Evolutionary conservation across 2,888 invertebrate species (phyloP).

Genomic region (Polia nebulosa): DNA sequence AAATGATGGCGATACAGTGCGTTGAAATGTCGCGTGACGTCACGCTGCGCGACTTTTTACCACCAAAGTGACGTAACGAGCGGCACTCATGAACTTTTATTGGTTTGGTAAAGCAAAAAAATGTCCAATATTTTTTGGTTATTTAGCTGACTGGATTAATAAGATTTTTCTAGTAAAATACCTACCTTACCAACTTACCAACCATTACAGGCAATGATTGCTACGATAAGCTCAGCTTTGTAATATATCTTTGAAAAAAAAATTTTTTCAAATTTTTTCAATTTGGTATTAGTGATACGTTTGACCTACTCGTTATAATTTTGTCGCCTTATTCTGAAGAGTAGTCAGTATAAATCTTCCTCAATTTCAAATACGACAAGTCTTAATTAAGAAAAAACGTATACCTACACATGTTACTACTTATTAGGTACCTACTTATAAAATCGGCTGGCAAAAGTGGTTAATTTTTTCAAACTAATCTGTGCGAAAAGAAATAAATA

Average conservation of each 20-base stretch:
- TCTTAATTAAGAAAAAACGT: constrained; percentile 13
- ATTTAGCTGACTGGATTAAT: too few relatives aligned
- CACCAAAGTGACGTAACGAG: too few relatives aligned
- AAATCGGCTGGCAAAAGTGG: constrained; percentile 5
- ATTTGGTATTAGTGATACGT: not conserved
- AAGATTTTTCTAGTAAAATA: too few relatives aligned
- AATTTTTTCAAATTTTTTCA: not conserved
- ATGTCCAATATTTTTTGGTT: too few relatives aligned
- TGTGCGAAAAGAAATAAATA: constrained; percentile 9
- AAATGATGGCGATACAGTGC: too few relatives aligned
- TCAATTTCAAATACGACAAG: not conserved
- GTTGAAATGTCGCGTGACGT: too few relatives aligned
- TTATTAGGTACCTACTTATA: not conserved
- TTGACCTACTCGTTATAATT: not conserved
- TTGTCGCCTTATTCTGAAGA: not conserved
- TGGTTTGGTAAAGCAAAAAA: too few relatives aligned
- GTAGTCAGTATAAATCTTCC: not conserved
- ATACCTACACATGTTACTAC: not conserved
- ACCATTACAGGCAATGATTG: too few relatives aligned
- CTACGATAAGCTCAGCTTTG: too few relatives aligned
- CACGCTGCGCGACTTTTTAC: too few relatives aligned
- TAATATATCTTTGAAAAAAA: not conserved
- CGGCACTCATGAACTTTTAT: too few relatives aligned
- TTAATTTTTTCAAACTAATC: constrained; percentile 6
- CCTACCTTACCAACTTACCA: too few relatives aligned